These are phyloP conservation scores for Xestia c-nigrum DNA, from an alignment of 2,888 invertebrate species.

Conservation along the genomic window DNA sequence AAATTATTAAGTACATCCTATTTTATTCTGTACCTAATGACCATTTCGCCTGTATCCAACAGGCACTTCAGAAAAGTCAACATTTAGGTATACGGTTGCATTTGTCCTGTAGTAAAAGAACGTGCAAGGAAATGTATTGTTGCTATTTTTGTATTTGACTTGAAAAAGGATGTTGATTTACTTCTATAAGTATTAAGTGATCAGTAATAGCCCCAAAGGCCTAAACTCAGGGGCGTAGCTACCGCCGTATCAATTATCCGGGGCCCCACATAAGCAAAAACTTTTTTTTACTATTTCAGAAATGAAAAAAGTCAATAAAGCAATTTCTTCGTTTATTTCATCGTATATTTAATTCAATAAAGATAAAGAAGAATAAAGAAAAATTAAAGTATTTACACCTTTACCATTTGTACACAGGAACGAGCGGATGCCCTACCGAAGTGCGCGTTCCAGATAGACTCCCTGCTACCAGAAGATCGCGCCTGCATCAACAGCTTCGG, in stretches of 20 bases:
- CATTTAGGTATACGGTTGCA: neutral
- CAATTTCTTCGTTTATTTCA: too few species aligned
- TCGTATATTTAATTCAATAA: too few species aligned
- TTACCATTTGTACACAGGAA: conserved; percentile 74
- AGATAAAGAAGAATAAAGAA: too few species aligned
- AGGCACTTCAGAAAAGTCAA: neutral
- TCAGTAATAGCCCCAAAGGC: neutral
- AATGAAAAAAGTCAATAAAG: too few species aligned
- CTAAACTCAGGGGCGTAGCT: neutral
- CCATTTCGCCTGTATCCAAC: neutral
- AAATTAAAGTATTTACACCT: too few species aligned
- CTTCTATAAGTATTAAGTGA: neutral
- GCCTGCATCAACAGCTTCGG: conserved; percentile 86
- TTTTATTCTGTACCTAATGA: neutral
- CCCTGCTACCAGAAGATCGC: conserved; percentile 83
- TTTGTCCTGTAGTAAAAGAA: conserved; percentile 1
- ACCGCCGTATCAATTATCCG: too few species aligned
- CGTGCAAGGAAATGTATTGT: neutral
- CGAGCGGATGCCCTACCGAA: conserved; percentile 81
- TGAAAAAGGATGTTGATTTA: neutral
- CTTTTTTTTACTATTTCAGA: too few species aligned
- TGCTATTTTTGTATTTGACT: neutral
- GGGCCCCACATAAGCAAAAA: too few species aligned
- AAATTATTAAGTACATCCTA: too few species aligned
- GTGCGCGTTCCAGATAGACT: conserved; percentile 87